phyloP scores from a whole-genome alignment of 2,888 invertebrate genomes.

The Hemithea aestivaria region DNA sequence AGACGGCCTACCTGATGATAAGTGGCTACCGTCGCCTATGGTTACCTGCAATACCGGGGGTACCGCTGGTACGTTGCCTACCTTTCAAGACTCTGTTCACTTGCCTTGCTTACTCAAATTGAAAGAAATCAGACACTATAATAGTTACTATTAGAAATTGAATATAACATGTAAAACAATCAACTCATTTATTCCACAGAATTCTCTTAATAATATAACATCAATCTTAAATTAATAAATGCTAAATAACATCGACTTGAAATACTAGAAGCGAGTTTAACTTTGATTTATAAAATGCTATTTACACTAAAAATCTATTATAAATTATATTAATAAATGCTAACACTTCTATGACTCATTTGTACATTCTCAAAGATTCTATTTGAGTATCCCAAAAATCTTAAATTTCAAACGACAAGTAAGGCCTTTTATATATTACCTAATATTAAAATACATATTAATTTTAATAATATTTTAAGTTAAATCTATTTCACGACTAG shows the following conservation, averaged over 20 bases:
- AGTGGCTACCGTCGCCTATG: no score
- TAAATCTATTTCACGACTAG: neutral
- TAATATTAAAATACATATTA: neutral
- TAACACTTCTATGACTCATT: neutral
- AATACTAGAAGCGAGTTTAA: slow-evolving; percentile 14
- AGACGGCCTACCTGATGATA: no score
- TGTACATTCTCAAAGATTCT: no score
- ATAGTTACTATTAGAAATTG: no score
- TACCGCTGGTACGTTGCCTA: no score
- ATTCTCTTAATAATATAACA: slow-evolving; percentile 23
- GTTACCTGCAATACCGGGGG: no score
- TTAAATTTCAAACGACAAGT: slow-evolving; percentile 25
- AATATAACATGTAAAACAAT: slow-evolving; percentile 32
- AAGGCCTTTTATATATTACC: slow-evolving; percentile 10
- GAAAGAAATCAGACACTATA: no score
- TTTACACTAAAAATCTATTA: slow-evolving; percentile 7
- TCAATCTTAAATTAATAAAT: slow-evolving; percentile 5
- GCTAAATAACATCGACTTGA: slow-evolving; percentile 13
- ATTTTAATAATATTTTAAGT: neutral
- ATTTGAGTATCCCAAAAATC: slow-evolving; percentile 23
- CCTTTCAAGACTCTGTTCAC: no score
- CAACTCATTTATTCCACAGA: slow-evolving; percentile 43
- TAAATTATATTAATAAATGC: neutral
- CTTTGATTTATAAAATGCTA: slow-evolving; percentile 4
- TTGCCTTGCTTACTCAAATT: no score